Base-by-base conservation (phyloP, 2,113 vertebrate genomes). In the Indicator maculatus region DNA sequence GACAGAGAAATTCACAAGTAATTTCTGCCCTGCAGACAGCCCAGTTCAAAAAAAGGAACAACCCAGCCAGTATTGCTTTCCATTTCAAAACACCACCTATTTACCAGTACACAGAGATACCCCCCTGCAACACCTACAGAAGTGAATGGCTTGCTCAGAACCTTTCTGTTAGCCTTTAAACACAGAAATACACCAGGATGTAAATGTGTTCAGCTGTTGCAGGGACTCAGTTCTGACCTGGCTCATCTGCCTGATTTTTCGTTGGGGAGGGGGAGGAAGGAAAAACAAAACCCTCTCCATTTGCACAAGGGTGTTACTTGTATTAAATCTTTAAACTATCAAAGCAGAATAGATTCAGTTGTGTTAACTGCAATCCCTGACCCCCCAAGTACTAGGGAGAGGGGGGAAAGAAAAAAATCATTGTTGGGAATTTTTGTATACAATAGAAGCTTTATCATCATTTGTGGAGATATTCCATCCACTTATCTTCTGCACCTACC, bases 401-500 rank as follows among this genome's bases (percentile, higher is more conserved):
- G 47, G 47, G 9, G 50, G 50, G 6, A 23, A 7, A 23, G 26
- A 30, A 87, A 93, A 47, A 78, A 76, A 90, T 94, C 52, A 47
- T 52, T 60, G 69, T 5, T 73, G 64, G 39, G 60, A 82, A 92
- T 90, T 94, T 97, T 93, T 96, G 87, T 95, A 97, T 94, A 94
- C 95, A 97, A 93, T 88, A 71, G 94, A 87, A 95, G 94, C 64
- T 73, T 96, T 97, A 92, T 96, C 90, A 45, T 95, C 82, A 87
- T 91, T 95, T 91, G 93, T 44, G 74, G 84, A 96, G 96, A 96
- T 91, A 75, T 1, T 41, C 52, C 93, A 83, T 70, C 55, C 64
- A 93, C 96, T 97, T 98, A 98, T 98, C 98, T 98, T 83, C 90
- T 88, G 83, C 86, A 97, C 97, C 97, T 98, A 96, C 95, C 64